These are phyloP conservation scores for Epizoanthus ramosus DNA, from an alignment of 92 coral and sea anemone genomes.

Conservation along the genomic window DNA sequence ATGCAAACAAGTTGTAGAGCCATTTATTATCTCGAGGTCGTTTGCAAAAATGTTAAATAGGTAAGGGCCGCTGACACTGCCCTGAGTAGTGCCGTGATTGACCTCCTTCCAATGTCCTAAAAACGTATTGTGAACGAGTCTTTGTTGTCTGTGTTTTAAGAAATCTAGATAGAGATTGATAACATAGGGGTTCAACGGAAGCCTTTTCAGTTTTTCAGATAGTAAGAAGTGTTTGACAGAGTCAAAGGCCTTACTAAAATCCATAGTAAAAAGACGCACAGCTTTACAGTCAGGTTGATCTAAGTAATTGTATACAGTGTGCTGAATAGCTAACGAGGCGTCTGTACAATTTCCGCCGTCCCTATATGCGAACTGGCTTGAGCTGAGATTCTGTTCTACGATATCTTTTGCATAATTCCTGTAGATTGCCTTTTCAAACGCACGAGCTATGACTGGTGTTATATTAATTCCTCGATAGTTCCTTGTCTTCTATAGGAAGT, in stretches of 20 bases:
- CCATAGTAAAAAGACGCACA: conserved; percentile 41
- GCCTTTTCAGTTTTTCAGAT: conserved; percentile 39
- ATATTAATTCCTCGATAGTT: not conserved
- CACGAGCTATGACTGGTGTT: conserved; percentile 37
- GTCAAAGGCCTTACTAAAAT: conserved; percentile 37
- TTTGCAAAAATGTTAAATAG: conserved; percentile 59
- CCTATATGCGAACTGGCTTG: conserved; percentile 38
- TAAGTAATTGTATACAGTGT: conserved; percentile 30
- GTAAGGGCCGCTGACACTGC: conserved; percentile 60
- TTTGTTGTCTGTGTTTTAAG: conserved; percentile 41
- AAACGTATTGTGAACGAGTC: conserved; percentile 36
- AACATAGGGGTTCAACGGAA: conserved; percentile 49
- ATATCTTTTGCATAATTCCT: conserved; percentile 9
- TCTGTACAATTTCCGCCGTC: conserved; percentile 33
- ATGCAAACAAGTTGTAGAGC: conserved; percentile 8
- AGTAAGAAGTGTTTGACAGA: conserved; percentile 1
- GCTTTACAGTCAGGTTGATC: conserved; percentile 40
- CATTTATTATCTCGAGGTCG: conserved; percentile 37
- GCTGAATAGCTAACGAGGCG: conserved; percentile 46
- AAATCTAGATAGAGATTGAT: conserved; percentile 48
- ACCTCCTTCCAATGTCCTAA: conserved; percentile 45
- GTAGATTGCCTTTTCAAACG: conserved; percentile 37
- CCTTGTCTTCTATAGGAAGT: conserved; percentile 31
- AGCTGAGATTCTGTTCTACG: conserved; percentile 33
- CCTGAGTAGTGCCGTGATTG: conserved; percentile 65